Conservation (phyloP, 2,113 vertebrate species). For the Eonycteris spelaea region DNA sequence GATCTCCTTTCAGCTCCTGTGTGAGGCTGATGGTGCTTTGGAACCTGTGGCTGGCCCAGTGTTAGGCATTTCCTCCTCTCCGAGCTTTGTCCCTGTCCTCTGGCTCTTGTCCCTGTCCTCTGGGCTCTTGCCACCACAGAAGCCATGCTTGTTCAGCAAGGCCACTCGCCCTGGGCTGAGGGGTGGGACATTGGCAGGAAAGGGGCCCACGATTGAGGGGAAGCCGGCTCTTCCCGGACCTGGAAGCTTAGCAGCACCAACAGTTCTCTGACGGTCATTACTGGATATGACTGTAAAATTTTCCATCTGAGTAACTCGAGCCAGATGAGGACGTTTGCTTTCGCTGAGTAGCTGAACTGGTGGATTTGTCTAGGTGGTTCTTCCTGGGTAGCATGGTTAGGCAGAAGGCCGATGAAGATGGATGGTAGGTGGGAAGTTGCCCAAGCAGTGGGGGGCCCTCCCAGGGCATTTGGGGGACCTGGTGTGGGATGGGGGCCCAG, state of each 20-base stretch:
- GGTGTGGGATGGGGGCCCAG: neutral
- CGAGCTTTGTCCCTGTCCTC: no score
- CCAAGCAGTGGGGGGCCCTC: neutral
- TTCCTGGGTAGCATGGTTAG: constrained; percentile 58
- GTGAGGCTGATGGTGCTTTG: neutral
- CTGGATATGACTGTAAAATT: neutral
- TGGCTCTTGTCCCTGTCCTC: neutral
- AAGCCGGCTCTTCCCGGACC: constrained; percentile 44
- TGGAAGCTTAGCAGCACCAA: fast-evolving
- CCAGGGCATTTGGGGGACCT: neutral
- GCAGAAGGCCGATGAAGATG: constrained; percentile 1
- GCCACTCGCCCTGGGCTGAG: neutral
- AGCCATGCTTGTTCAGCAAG: neutral
- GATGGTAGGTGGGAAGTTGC: neutral
- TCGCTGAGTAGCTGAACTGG: constrained; percentile 49
- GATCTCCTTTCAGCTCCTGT: neutral
- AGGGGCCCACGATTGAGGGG: neutral
- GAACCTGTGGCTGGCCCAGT: neutral
- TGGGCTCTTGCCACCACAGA: neutral
- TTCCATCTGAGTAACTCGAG: constrained; percentile 67
- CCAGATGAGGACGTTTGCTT: constrained; percentile 67
- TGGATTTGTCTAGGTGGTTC: constrained; percentile 68
- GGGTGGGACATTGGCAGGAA: neutral
- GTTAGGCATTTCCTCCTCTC: neutral
- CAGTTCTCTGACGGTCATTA: neutral